Evolutionary conservation across 2,888 invertebrate genomes (phyloP).

Genomic region (Troglohyphantes excavatus): DNA sequence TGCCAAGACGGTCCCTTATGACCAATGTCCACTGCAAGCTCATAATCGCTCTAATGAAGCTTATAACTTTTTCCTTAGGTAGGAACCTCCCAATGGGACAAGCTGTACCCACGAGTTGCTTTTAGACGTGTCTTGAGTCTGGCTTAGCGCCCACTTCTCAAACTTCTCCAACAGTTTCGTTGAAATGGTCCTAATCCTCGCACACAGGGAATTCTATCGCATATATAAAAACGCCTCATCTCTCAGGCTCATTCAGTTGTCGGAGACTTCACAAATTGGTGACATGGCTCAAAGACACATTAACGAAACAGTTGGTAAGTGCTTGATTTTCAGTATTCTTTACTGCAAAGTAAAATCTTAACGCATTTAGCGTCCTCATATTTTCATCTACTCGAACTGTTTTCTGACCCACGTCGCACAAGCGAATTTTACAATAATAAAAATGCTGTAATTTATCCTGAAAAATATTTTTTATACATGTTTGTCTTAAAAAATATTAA

Average conservation of each 20-base stretch:
- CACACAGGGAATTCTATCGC: constrained; percentile 6
- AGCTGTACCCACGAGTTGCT: neutral
- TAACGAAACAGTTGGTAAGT: constrained; percentile 59
- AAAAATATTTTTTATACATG: no score
- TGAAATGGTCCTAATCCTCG: neutral
- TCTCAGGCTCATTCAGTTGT: neutral
- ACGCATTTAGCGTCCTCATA: no score
- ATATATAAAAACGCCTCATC: constrained; percentile 22
- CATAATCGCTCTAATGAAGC: constrained; percentile 66
- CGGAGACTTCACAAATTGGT: neutral
- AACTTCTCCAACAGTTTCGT: constrained; percentile 18
- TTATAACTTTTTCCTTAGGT: constrained; percentile 13
- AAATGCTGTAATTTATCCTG: no score
- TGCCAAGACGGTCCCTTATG: constrained; percentile 31
- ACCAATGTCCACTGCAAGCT: constrained; percentile 15
- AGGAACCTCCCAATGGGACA: neutral
- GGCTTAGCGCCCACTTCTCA: constrained; percentile 19
- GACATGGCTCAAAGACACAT: constrained; percentile 58
- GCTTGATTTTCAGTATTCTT: neutral
- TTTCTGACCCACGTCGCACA: no score
- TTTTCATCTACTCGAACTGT: no score
- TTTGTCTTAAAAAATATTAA: no score
- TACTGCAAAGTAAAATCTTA: no score
- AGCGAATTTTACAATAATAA: no score
- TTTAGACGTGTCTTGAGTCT: neutral